Evolutionary conservation across 2,797 vertebrate species (phyloP).

Genomic region (Anas georgica): DNA sequence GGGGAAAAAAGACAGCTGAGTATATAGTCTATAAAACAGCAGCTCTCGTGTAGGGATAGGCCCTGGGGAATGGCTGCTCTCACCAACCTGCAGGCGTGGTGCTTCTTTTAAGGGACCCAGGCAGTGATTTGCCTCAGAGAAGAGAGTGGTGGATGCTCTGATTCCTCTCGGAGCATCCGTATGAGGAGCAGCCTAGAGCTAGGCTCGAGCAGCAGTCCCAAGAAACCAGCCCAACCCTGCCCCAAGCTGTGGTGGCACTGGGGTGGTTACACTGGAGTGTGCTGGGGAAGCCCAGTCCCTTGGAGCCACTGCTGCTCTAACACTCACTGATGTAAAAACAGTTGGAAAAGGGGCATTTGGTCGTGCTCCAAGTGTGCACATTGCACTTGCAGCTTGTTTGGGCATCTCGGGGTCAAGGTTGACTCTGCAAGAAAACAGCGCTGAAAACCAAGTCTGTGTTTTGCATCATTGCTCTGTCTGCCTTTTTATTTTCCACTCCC

Average conservation of each 20-base stretch:
- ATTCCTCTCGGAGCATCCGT: not conserved
- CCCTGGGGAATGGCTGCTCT: not conserved
- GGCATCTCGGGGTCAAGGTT: constrained; percentile 25
- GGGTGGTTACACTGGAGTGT: not conserved
- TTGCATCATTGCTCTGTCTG: not conserved
- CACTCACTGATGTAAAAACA: not conserved
- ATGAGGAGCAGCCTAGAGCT: not conserved
- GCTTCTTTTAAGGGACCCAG: not conserved
- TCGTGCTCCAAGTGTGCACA: not conserved
- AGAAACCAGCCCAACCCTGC: not conserved
- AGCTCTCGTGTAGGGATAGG: not conserved
- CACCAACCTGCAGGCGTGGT: not conserved
- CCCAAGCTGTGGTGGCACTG: not conserved
- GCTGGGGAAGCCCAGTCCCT: not conserved
- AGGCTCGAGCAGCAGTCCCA: not conserved
- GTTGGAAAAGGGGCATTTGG: not conserved
- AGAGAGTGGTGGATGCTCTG: not conserved
- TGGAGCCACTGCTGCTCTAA: not conserved
- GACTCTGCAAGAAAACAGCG: not conserved
- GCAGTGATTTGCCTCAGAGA: not conserved
- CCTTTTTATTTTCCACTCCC: constrained; percentile 5
- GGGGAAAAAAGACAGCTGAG: not conserved
- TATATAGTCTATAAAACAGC: not conserved
- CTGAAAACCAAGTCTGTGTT: not conserved
- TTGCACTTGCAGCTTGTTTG: not conserved